phyloP scores from a whole-genome alignment of 2,888 invertebrate genomes.

The Tinea semifulvella region DNA sequence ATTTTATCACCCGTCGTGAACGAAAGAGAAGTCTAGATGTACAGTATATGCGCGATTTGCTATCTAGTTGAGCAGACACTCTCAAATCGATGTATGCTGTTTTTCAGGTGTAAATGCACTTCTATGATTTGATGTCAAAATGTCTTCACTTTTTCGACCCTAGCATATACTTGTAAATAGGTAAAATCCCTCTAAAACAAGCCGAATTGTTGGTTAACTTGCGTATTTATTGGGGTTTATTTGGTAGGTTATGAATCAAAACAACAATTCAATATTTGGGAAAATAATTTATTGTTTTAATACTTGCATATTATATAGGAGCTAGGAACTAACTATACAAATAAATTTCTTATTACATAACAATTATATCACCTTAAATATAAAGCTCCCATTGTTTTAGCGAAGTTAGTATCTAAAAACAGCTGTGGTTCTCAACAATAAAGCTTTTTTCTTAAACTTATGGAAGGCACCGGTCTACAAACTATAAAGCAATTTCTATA shows the following conservation, averaged over 20 bases:
- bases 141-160: too few relatives aligned
- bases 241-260: background rate
- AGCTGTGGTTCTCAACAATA: slow-evolving; percentile 2
- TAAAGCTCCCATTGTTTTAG: background rate
- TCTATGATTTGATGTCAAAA: too few relatives aligned
- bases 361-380: background rate
- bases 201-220: too few relatives aligned
- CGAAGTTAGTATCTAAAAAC: slow-evolving; percentile 2
- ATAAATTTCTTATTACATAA: background rate
- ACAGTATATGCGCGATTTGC: too few relatives aligned
- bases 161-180: too few relatives aligned
- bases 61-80: too few relatives aligned
- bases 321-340: background rate
- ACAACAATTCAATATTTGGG: background rate
- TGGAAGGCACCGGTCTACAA: slow-evolving; percentile 33
- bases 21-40: too few relatives aligned
- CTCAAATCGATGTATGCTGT: too few relatives aligned
- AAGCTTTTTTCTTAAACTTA: slow-evolving; percentile 29
- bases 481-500: background rate
- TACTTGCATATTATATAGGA: slow-evolving; percentile 3
- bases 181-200: too few relatives aligned
- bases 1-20: too few relatives aligned
- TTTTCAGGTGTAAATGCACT: too few relatives aligned
- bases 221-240: too few relatives aligned
- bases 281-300: slow-evolving; percentile 10